Evolutionary conservation across 2,888 invertebrate genomes (phyloP), one percentile per base, ranked within the genome.

Genomic region (Lycia hirtaria): DNA sequence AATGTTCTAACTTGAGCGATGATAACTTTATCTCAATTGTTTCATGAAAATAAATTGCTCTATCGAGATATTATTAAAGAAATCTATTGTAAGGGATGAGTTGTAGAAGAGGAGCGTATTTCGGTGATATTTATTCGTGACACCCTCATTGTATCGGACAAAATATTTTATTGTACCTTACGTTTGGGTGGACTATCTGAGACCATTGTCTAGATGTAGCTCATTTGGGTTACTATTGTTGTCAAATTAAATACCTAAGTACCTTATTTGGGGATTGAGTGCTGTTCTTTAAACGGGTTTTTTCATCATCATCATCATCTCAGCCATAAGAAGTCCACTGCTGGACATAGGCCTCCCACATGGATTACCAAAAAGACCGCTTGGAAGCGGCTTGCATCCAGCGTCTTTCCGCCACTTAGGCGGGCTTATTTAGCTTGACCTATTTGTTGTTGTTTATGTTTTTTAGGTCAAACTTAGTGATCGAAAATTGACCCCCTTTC

Each of bases 71-170:
- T 48, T 51, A 51, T 45, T 51, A 51, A 50, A 56, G 56, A 53
- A 35, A 53, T 58, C 52, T 53, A 58, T 58, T 52, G 48, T 48
- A 53, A 57, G 57, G 48, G 43, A 53, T 53, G 52, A 56, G 56
- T 56, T 64, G 58, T 60, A 51, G 64, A 61, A 60, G 56, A 48
- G 54, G 24, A 56, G 51, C 62, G 45, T 59, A 64, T 64, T 63
- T 51, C 48, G 48, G 41, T 37, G 35, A 55, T 56, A 61, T 61
- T 48, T 59, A 61, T 59, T 58, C 53, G 22, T 44, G 38, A 44
- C 53, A 59, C 64, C 61, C 60, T 45, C 54, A 64, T 64, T 64
- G 58, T 61, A 59, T 56, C 53, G 58, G 61, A 59, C 59, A 26
- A 56, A 59, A 60, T 60, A 57, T 48, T 61, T 56, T 59, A 59